Percentiles rank a stretch among this genome's conserved stretches.
phyloP scores from a whole-genome alignment of 2,797 vertebrate species.

The Taenioides sp. region DNA sequence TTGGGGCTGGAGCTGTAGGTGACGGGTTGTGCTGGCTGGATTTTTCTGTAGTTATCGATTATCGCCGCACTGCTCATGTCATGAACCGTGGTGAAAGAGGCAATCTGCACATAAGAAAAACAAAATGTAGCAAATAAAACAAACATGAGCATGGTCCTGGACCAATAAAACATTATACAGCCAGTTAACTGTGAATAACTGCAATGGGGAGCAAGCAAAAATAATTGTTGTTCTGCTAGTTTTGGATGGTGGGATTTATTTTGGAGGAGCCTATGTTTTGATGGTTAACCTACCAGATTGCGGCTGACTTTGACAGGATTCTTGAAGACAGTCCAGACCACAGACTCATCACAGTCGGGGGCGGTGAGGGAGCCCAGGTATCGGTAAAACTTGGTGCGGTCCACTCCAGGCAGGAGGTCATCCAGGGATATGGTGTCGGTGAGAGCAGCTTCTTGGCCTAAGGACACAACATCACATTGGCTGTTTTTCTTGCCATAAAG shows the following conservation, averaged over 20 bases:
- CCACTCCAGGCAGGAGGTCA: slow-evolving; percentile 61
- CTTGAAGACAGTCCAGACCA: slow-evolving; percentile 80
- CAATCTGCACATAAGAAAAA: slow-evolving; percentile 55
- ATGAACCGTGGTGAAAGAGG: slow-evolving; percentile 52
- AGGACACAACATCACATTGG: background rate
- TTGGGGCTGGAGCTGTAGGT: slow-evolving; percentile 2
- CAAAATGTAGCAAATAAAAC: background rate
- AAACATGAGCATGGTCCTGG: background rate
- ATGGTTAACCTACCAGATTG: slow-evolving; percentile 63
- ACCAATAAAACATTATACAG: no score
- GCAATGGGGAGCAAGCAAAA: no score
- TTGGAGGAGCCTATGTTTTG: background rate
- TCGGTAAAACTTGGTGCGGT: slow-evolving; percentile 64
- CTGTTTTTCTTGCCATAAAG: no score
- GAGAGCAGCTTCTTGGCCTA: background rate
- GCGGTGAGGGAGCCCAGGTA: slow-evolving; percentile 77
- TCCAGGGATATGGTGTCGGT: slow-evolving; percentile 48
- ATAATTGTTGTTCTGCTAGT: no score
- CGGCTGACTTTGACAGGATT: slow-evolving; percentile 65
- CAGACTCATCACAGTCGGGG: slow-evolving; percentile 64
- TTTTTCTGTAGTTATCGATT: slow-evolving; percentile 37
- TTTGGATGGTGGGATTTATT: no score
- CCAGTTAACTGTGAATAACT: no score
- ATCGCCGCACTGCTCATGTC: slow-evolving; percentile 4
- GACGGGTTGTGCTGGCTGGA: slow-evolving; percentile 24